phyloP scores from a whole-genome alignment of 2,797 vertebrate species.

The Linurgus olivaceus region DNA sequence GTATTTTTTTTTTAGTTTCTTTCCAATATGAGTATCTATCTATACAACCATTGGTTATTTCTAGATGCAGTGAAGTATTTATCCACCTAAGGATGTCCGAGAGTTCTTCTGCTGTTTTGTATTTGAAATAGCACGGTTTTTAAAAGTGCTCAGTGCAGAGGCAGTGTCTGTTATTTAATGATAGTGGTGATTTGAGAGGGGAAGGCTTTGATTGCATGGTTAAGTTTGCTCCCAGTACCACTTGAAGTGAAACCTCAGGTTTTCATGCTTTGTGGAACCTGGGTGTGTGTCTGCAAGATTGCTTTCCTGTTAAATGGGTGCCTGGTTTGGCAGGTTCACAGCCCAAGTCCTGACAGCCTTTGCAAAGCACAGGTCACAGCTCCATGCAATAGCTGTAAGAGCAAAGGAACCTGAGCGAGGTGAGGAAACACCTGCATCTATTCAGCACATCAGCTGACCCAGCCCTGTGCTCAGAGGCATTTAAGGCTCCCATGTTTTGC shows the following conservation, averaged over 20 bases:
- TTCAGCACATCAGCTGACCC: not conserved
- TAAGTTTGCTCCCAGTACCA: not conserved
- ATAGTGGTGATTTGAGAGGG: not conserved
- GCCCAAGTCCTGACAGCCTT: not conserved
- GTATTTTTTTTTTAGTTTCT: not conserved
- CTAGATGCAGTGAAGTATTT: not conserved
- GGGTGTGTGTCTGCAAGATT: not conserved
- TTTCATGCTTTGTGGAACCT: not conserved
- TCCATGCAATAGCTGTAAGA: not conserved
- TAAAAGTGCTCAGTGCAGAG: not conserved
- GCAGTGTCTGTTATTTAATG: not conserved
- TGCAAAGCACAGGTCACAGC: not conserved
- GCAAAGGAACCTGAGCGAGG: not conserved
- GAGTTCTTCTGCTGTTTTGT: not conserved
- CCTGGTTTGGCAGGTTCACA: not conserved
- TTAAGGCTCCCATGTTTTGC: not conserved
- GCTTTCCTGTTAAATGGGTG: not conserved
- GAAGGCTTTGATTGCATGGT: not conserved
- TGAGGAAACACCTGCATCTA: not conserved
- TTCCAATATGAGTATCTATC: not conserved
- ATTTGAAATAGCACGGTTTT: not conserved
- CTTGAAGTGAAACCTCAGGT: not conserved
- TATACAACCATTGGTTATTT: not conserved
- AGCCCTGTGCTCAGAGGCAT: not conserved
- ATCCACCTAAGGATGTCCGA: not conserved